Evolutionary conservation across 1,140 invertebrate genomes (phyloP).

Genomic region (Panulirus ornatus): DNA sequence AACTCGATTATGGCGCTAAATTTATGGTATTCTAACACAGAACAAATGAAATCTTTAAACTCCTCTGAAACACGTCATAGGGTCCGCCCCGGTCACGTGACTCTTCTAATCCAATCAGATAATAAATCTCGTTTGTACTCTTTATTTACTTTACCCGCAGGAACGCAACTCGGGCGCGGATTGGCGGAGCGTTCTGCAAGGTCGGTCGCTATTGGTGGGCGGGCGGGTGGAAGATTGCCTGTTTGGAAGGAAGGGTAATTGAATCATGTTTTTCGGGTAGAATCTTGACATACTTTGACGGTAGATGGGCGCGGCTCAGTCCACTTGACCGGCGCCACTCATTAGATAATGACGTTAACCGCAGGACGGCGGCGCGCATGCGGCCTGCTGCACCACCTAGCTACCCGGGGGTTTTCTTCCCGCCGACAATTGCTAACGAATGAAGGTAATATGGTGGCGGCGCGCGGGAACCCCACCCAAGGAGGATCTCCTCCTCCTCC

Average conservation of each 20-base stretch:
- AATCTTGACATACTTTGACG: conserved; percentile 65
- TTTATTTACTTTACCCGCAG: conserved; percentile 68
- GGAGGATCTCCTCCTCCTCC: background rate
- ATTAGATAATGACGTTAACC: conserved; percentile 60
- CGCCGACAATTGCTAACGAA: too few species aligned
- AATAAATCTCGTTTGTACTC: conserved; percentile 74
- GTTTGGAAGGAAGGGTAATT: conserved; percentile 69
- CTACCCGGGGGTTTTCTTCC: too few species aligned
- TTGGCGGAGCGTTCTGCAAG: conserved; percentile 40
- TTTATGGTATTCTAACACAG: conserved; percentile 68
- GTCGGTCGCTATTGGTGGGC: conserved; percentile 38
- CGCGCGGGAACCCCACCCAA: too few species aligned
- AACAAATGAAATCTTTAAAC: conserved; percentile 71
- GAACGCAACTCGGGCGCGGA: conserved; percentile 32
- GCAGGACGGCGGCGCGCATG: too few species aligned
- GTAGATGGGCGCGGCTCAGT: conserved; percentile 59
- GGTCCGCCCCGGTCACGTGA: conserved; percentile 54
- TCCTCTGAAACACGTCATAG: background rate
- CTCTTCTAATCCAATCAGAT: conserved; percentile 71
- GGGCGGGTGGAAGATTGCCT: conserved; percentile 53
- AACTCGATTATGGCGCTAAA: conserved; percentile 64
- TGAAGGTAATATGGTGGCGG: too few species aligned
- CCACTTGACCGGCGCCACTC: conserved; percentile 47
- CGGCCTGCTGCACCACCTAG: too few species aligned
- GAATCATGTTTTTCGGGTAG: conserved; percentile 48